phyloP scores from a whole-genome alignment of 2,888 invertebrate genomes.

The Eueremaeus valkanovi region DNA sequence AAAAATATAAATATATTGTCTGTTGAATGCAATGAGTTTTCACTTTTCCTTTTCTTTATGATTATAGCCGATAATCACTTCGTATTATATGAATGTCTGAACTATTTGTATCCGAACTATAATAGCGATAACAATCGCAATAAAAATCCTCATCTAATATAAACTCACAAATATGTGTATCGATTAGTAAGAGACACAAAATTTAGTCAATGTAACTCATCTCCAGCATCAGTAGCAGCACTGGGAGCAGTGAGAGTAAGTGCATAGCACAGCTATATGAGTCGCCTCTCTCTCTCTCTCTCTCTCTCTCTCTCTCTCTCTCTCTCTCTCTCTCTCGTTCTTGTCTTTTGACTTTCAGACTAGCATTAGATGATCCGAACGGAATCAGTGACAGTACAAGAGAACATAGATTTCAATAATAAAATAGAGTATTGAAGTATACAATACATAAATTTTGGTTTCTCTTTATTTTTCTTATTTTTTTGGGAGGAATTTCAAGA shows the following conservation, averaged over 20 bases:
- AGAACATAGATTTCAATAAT: conserved; percentile 27
- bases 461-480: not conserved
- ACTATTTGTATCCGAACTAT: not conserved
- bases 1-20: no score
- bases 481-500: not conserved
- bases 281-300: no score
- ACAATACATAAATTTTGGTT: conserved; percentile 9
- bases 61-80: not conserved
- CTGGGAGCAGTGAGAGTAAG: not conserved
- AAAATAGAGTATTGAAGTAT: not conserved
- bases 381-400: conserved; percentile 4
- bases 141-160: not conserved
- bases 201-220: not conserved
- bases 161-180: not conserved
- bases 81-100: not conserved
- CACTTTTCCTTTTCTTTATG: not conserved
- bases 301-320: not conserved
- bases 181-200: not conserved
- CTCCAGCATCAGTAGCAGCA: not conserved
- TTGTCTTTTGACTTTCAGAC: not conserved
- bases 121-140: not conserved
- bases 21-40: not conserved
- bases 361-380: not conserved
- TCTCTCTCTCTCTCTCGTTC: not conserved
- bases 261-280: not conserved